phyloP scores from a whole-genome alignment of 92 coral and sea anemone genomes.

The Epizoanthus stellaris region DNA sequence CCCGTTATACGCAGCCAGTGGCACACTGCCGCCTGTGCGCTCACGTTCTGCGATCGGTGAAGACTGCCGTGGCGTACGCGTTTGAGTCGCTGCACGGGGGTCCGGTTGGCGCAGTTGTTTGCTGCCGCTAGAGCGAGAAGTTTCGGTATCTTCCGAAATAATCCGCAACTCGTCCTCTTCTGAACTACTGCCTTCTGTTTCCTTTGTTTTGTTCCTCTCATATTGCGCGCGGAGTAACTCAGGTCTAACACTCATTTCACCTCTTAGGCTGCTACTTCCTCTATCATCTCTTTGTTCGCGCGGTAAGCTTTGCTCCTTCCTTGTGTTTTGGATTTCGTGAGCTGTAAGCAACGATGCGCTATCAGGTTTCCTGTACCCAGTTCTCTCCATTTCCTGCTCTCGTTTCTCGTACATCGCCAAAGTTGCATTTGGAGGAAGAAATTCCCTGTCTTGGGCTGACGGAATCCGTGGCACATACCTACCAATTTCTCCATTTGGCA shows the following conservation, averaged over 20 bases:
- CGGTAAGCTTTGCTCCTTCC: constrained; percentile 15
- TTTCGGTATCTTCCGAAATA: constrained; percentile 19
- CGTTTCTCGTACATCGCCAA: constrained; percentile 82
- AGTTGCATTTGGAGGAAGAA: constrained; percentile 85
- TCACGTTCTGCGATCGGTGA: constrained; percentile 39
- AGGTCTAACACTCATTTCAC: constrained; percentile 5
- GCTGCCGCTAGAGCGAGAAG: background rate
- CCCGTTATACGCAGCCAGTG: constrained; percentile 16
- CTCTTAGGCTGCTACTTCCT: background rate
- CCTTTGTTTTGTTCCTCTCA: constrained; percentile 23
- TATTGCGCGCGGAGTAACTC: constrained; percentile 22
- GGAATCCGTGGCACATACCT: constrained; percentile 59
- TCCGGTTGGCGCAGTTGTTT: constrained; percentile 12
- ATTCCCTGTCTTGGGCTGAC: constrained; percentile 70
- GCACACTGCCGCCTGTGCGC: constrained; percentile 35
- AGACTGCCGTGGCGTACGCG: constrained; percentile 3
- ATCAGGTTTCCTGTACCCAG: constrained; percentile 53
- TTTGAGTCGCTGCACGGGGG: background rate
- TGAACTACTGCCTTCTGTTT: constrained; percentile 52
- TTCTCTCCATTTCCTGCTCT: constrained; percentile 79
- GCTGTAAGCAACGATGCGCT: constrained; percentile 16
- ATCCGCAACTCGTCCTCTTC: constrained; percentile 58
- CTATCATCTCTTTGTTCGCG: constrained; percentile 38
- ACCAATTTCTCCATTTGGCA: constrained; percentile 47
- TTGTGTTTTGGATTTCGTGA: constrained; percentile 35